These are phyloP conservation scores for Eledona agricola DNA, from an alignment of 2,888 invertebrate genomes.

Conservation along the genomic window DNA sequence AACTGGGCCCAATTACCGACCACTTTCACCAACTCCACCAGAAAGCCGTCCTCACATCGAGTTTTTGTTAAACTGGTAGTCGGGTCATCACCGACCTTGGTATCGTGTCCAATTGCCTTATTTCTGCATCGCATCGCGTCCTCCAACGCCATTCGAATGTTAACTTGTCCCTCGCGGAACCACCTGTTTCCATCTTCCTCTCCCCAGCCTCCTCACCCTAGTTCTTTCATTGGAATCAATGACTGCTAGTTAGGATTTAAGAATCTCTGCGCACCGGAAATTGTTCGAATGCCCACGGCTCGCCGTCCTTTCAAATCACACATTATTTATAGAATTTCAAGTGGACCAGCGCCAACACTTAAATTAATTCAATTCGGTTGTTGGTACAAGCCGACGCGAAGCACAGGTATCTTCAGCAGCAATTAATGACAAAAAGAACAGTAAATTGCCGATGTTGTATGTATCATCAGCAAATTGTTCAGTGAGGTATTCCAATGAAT, in stretches of 20 bases:
- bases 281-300: slow-evolving; percentile 16
- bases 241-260: slow-evolving; percentile 13
- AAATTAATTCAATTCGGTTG: slow-evolving; percentile 8
- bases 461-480: no score
- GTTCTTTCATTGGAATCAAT: slow-evolving; percentile 19
- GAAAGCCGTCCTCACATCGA: slow-evolving; percentile 21
- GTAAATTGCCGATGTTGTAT: no score
- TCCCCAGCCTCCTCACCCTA: not conserved
- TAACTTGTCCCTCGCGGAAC: slow-evolving; percentile 16
- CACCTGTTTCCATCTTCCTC: slow-evolving; percentile 5
- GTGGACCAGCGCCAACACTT: slow-evolving; percentile 22
- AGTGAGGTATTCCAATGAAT: no score
- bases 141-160: slow-evolving; percentile 21
- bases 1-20: slow-evolving; percentile 25
- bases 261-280: slow-evolving; percentile 25
- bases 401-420: no score
- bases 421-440: no score
- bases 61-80: slow-evolving; percentile 26
- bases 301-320: slow-evolving; percentile 21
- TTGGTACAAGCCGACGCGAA: no score
- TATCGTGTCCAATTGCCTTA: slow-evolving; percentile 19
- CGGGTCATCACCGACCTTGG: slow-evolving; percentile 34
- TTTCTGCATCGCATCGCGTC: slow-evolving; percentile 25
- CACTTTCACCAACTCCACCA: slow-evolving; percentile 25
- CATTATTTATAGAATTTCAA: slow-evolving; percentile 20